Base-by-base conservation (phyloP, 2,888 invertebrate genomes). In the Drosophila mulleri region DNA sequence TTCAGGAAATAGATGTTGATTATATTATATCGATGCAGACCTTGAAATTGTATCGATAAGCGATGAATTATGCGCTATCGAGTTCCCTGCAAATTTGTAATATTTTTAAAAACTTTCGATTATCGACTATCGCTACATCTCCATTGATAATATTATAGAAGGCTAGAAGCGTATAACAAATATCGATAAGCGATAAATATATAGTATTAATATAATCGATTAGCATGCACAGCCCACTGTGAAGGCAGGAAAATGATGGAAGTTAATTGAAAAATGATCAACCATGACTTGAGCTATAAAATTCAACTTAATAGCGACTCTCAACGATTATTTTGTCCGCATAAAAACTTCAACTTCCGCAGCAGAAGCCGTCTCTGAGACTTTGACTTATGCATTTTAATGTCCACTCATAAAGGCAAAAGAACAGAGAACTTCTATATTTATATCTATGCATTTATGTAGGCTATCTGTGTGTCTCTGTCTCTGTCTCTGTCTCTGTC, bases 371-470 rank as follows among this genome's bases (percentile, higher is more conserved):
- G 52, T 20, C 20, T 29, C 53, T 11, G 7, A 8, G 32, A 18
- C 57, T 29, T 32, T 52, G 57, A 70, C 41, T 71, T 69, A 58
- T 77, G 44, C 67, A 78, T 77, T 78, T 77, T 78, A 78, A 77
- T 77, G 69, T 52, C 39, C 47, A 58, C 42, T 67, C 67, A 69
- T 67, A 76, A 77, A 57, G 64, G 41, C 41, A 41, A 26, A 47
- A 50, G 45, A 69, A 59, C 18, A 14, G 5, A 39, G 42, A 18
- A 29, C 18, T 54, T 37, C 44, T 20, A 29, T 54, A 23, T 54
- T 8, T 29, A 37, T 56, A 42, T 72, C 70, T 74, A 78, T 77
- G 74, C 69, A 77, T 77, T 74, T 77, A 77, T 77, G 67, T 74
- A 59, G 60, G 56, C 47, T 69, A 29, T 58, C 23, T 58, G 56